Conservation (phyloP, 2,888 invertebrate species). For the Heteromurus nitidus region DNA sequence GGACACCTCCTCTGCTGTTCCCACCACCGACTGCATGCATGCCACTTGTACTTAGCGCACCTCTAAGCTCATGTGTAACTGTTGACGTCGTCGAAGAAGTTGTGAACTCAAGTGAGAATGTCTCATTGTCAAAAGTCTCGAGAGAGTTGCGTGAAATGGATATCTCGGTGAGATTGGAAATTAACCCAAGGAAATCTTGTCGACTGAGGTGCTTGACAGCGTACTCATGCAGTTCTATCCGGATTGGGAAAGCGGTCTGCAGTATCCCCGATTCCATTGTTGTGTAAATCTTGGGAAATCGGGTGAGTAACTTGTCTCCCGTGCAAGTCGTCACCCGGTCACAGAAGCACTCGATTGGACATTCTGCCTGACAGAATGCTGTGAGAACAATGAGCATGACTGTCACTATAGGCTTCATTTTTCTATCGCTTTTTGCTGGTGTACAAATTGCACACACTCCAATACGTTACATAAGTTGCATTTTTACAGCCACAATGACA, state of each 20-base stretch:
- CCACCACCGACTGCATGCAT: constrained; percentile 4
- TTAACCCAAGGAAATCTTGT: constrained; percentile 66
- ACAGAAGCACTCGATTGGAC: constrained; percentile 73
- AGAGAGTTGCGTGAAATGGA: constrained; percentile 69
- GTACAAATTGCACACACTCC: background rate
- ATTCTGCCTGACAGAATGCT: constrained; percentile 71
- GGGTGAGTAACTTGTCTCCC: constrained; percentile 70
- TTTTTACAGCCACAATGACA: background rate
- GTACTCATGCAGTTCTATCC: constrained; percentile 70
- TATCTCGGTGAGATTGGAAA: constrained; percentile 71
- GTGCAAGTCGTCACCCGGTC: constrained; percentile 72
- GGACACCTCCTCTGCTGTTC: constrained; percentile 19
- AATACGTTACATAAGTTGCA: background rate
- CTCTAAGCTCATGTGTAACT: constrained; percentile 22
- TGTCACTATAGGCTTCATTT: constrained; percentile 68
- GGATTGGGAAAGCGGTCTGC: constrained; percentile 53
- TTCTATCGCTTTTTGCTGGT: too few species aligned
- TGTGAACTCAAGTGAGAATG: constrained; percentile 63
- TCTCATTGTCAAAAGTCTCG: constrained; percentile 69
- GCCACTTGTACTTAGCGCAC: constrained; percentile 26
- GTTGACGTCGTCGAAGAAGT: constrained; percentile 48
- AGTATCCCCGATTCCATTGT: constrained; percentile 1
- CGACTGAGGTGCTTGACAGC: constrained; percentile 65
- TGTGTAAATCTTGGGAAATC: constrained; percentile 63
- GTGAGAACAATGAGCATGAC: constrained; percentile 65